phyloP scores from a whole-genome alignment of 2,113 vertebrate genomes.

The Deroptyus accipitrinus region DNA sequence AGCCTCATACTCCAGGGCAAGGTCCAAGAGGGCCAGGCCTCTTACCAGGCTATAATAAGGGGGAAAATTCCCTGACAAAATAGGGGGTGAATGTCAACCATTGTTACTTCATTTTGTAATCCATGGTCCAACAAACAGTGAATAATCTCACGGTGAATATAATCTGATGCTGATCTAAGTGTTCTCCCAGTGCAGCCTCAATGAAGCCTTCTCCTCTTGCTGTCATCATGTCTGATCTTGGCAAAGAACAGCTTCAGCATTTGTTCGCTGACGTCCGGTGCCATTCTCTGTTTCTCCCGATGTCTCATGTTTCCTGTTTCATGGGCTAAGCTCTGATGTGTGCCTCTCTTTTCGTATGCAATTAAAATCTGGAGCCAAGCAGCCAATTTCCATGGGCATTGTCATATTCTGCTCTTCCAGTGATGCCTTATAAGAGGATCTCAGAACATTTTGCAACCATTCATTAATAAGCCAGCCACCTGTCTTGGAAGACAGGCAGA shows the following conservation, averaged over 20 bases:
- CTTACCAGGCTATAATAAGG: not conserved
- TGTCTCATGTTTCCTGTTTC: not conserved
- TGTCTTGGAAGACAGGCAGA: not conserved
- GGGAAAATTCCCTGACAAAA: not conserved
- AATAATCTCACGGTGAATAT: not conserved
- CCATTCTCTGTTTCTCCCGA: not conserved
- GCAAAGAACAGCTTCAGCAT: not conserved
- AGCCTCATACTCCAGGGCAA: not conserved
- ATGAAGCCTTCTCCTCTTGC: not conserved
- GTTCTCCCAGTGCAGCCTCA: not conserved
- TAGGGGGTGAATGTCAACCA: fast-evolving
- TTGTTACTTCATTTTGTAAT: not conserved
- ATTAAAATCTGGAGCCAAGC: not conserved
- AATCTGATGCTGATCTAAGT: not conserved
- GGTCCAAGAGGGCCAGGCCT: not conserved
- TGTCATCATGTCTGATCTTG: not conserved
- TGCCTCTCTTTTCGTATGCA: not conserved
- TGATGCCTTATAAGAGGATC: not conserved
- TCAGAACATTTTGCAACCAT: conserved; percentile 10
- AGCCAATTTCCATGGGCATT: not conserved
- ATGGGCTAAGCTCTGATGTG: not conserved
- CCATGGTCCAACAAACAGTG: not conserved
- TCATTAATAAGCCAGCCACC: not conserved
- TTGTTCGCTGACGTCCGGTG: not conserved
- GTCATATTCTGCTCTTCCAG: not conserved